phyloP scores from a whole-genome alignment of 2,113 vertebrate genomes.

The Cyanistes caeruleus region DNA sequence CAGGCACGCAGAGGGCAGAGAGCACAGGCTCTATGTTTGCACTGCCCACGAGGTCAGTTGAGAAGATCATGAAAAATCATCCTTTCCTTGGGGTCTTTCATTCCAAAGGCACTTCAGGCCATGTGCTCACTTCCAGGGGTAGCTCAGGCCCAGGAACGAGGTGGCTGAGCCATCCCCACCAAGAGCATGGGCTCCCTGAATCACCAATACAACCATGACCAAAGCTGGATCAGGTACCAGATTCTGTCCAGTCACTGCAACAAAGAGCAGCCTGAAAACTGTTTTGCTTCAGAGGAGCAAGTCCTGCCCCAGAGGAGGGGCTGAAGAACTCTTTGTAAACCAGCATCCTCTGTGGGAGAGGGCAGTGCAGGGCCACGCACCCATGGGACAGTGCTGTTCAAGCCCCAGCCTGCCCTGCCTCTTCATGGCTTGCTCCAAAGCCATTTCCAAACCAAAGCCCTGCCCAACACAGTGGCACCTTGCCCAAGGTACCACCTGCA shows the following conservation, averaged over 20 bases:
- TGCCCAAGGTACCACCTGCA: background rate
- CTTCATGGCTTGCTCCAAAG: background rate
- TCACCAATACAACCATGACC: background rate
- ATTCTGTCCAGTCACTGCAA: background rate
- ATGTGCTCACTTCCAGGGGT: background rate
- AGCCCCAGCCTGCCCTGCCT: background rate
- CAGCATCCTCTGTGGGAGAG: background rate
- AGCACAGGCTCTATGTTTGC: background rate
- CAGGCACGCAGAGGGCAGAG: background rate
- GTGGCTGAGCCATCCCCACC: background rate
- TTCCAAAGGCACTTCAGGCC: background rate
- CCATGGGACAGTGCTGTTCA: background rate
- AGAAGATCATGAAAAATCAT: background rate
- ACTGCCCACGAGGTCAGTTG: rapidly evolving
- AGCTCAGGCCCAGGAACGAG: rapidly evolving
- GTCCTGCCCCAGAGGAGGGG: background rate
- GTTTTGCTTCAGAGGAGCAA: background rate
- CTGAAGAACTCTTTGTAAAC: background rate
- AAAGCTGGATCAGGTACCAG: background rate
- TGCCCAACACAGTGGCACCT: background rate
- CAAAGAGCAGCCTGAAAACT: background rate
- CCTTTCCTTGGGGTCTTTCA: background rate
- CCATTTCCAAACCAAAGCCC: background rate
- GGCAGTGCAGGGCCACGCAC: background rate
- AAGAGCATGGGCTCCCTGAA: background rate